Base-by-base conservation (phyloP, 2,113 vertebrate genomes). In the Onychostoma macrolepis region DNA sequence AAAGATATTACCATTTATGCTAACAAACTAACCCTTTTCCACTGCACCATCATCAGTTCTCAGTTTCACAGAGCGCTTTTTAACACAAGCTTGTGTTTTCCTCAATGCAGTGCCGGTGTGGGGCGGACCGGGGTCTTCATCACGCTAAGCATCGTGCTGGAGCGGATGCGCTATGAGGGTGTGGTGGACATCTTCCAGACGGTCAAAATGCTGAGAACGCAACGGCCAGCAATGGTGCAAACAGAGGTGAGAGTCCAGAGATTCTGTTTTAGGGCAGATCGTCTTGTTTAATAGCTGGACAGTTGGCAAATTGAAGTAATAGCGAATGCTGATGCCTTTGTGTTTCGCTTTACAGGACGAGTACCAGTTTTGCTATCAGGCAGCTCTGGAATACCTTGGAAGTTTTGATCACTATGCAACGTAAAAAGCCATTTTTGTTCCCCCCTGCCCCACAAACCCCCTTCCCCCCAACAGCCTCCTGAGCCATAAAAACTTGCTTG, bases 341-440 rank as follows among this genome's bases (percentile, higher is more conserved):
- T 17, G 89, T 78, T 61, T 28, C 41, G 24, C n/a, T 53, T 45
- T 21, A 0, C 95, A 99, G 98, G 98, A 99, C 2, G 97, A 99
- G 87, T 99, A 99, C 93, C 98, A 99, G 95, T 99, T 99, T 94
- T 99, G 98, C 91, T 99, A 99, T 90, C 98, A 99, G 90, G 98
- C 98, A 4, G 97, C 96, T 63, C 95, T 99, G 93, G 98, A 99
- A 90, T 99, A 99, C 93, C 96, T 99, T 92, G 98, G 98, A 90
- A 99, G 98, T 94, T 99, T 99, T 94, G 98, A 99, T 96, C 98
- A 99, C 97, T 99, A 99, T 99, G 98, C 98, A 98, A 99, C 98
- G 95, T 99, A 99, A 99, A 96, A 98, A 97, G 97, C 96, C 97
- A 98, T 97, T 92, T 91, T 89, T 91, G 88, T 85, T 92, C 90